These are phyloP conservation scores for Delphinus delphis DNA, from an alignment of 2,113 vertebrate species.

Conservation along the genomic window DNA sequence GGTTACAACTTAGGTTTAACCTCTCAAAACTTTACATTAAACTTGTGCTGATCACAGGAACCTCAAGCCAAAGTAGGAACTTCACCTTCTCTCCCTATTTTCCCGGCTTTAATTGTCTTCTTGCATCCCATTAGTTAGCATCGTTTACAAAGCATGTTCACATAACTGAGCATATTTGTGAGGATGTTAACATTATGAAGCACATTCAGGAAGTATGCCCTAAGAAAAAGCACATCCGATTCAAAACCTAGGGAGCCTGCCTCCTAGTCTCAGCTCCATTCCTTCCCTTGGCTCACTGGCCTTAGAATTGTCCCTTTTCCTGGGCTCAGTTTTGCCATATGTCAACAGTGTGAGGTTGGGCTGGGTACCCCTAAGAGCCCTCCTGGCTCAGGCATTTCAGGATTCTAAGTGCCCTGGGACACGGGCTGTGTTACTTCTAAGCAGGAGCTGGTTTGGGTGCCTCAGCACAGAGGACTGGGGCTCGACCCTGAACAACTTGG, in stretches of 20 bases:
- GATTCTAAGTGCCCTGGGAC: neutral
- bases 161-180: accelerated
- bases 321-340: too few relatives aligned
- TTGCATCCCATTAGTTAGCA: neutral
- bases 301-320: neutral
- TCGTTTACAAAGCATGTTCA: neutral
- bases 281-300: neutral
- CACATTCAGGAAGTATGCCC: neutral
- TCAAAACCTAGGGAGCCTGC: neutral
- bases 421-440: neutral
- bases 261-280: neutral
- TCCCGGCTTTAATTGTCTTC: neutral
- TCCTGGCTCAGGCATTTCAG: neutral
- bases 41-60: neutral
- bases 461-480: neutral
- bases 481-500: neutral
- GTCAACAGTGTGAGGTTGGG: neutral
- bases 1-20: neutral
- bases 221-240: neutral
- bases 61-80: too few relatives aligned
- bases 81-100: neutral
- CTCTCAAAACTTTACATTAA: neutral
- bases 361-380: too few relatives aligned
- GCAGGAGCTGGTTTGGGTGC: neutral
- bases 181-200: neutral